A percentile compares a stretch with the other conserved stretches of the same genome.
These are phyloP conservation scores for Platysternon megacephalum DNA, from an alignment of 2,113 vertebrate genomes.

Conservation along the genomic window DNA sequence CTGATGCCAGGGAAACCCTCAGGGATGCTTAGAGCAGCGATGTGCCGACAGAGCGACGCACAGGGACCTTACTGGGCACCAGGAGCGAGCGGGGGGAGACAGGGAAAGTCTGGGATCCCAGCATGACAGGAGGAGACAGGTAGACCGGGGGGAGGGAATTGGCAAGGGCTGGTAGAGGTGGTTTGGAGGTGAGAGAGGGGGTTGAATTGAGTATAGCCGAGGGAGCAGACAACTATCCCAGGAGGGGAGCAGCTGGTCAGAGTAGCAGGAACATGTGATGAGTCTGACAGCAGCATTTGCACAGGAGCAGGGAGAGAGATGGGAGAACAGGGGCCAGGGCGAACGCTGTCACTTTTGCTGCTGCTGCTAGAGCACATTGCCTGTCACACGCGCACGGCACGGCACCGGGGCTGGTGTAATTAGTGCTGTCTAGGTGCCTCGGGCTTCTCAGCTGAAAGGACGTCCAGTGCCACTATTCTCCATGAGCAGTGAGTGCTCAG, in stretches of 20 bases:
- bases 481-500: background rate
- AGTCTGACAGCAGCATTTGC: background rate
- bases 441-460: no score
- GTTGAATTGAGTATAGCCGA: background rate
- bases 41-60: background rate
- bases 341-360: background rate
- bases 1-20: background rate
- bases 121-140: background rate
- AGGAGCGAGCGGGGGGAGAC: background rate
- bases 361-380: no score
- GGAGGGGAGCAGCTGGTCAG: background rate
- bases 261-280: background rate
- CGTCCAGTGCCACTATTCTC: background rate
- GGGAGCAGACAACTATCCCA: no score
- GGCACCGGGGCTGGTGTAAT: no score
- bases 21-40: background rate
- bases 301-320: background rate
- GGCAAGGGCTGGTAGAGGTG: background rate
- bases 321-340: background rate
- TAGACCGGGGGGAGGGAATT: background rate
- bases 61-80: background rate
- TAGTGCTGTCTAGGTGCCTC: background rate
- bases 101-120: no score
- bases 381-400: background rate
- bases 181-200: background rate